Evolutionary conservation across 2,888 invertebrate species (phyloP), one percentile per base, ranked within the genome.

Genomic region (Lumbricus terrestris): DNA sequence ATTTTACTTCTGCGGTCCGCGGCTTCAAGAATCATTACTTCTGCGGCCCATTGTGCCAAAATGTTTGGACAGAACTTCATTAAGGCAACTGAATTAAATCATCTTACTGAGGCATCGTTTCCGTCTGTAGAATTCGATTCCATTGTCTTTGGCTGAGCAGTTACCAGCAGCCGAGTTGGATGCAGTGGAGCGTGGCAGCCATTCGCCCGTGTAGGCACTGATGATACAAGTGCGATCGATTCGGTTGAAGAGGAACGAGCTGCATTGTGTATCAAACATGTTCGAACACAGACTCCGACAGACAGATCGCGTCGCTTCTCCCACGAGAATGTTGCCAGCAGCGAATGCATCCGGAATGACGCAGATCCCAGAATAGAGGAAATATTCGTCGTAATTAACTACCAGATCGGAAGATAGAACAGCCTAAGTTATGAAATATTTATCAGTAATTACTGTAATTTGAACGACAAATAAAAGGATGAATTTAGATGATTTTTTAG

Each of bases 131-230:
- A 82, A 82, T 82, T 82, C 82, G 34, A 82, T 3, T 33, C 33
- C 15, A 18, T 29, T 82, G 82, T 29, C 33, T 6, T 82, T 6
- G 18, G 13, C 15, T 47, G 18, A 47, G 47, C 47, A 47, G 33
- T 82, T 82, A 82, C 33, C 82, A 35, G 33, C 33, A 34, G 33
- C 33, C 33, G n/a, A 33, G 33, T 82, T 4, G 33, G 82, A 82
- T 13, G 13, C 33, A 47, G 47, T 47, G 18, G 47, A 47, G 47
- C 15, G 47, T 47, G 34, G 89, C n/a, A 82, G 35, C 89, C 89
- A 89, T 33, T 89, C 89, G 29, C 89, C 89, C 29, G 82, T 89
- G 89, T 89, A 89, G 33, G 89, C 23, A 34, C 82, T 89, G 37
- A 89, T 37, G 23, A 42, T 35, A 37, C 89, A 89, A 69, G 82